A percentile compares a stretch with the other conserved stretches of the same genome.
Evolutionary conservation across 1,140 invertebrate genomes (phyloP).

Genomic region (Drosophila trapezifrons): DNA sequence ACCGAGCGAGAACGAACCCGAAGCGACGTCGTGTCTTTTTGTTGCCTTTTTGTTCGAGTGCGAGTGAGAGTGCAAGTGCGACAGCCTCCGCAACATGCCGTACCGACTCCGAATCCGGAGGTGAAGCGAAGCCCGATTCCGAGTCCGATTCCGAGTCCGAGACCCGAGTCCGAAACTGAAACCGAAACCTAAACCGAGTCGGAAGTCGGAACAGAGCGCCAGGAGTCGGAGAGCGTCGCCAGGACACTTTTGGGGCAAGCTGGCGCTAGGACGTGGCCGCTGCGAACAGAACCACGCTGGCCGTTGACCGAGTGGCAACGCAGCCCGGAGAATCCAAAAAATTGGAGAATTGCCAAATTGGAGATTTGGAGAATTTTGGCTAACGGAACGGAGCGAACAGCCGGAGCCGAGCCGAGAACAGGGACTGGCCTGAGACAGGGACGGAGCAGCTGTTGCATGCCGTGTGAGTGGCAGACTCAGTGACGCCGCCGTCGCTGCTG

Average conservation of each 20-base stretch:
- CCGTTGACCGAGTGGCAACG: conserved; percentile 77
- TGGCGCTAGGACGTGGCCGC: conserved; percentile 54
- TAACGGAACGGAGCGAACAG: neutral
- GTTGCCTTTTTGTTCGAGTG: conserved; percentile 61
- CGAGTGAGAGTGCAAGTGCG: conserved; percentile 34
- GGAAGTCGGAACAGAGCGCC: conserved; percentile 18
- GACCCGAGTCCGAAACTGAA: conserved; percentile 4
- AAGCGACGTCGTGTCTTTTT: conserved; percentile 38
- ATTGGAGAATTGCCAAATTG: conserved; percentile 7
- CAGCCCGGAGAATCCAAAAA: conserved; percentile 29
- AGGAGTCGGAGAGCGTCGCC: conserved; percentile 13
- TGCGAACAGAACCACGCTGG: conserved; percentile 67
- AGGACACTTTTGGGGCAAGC: conserved; percentile 34
- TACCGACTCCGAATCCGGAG: conserved; percentile 6
- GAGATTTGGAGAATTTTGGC: conserved; percentile 1
- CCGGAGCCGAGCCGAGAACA: neutral
- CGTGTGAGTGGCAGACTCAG: conserved; percentile 60
- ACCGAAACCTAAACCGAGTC: conserved; percentile 10
- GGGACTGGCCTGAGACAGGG: neutral
- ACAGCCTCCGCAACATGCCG: conserved; percentile 63
- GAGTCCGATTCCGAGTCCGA: too few species aligned
- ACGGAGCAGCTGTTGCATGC: conserved; percentile 75
- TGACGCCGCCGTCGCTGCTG: conserved; percentile 63
- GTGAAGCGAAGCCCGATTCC: too few species aligned
- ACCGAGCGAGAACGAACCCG: conserved; percentile 24